Evolutionary conservation across 2,797 vertebrate species (phyloP), one percentile per base, ranked within the genome.

Genomic region (Threskiornis aethiopicus): DNA sequence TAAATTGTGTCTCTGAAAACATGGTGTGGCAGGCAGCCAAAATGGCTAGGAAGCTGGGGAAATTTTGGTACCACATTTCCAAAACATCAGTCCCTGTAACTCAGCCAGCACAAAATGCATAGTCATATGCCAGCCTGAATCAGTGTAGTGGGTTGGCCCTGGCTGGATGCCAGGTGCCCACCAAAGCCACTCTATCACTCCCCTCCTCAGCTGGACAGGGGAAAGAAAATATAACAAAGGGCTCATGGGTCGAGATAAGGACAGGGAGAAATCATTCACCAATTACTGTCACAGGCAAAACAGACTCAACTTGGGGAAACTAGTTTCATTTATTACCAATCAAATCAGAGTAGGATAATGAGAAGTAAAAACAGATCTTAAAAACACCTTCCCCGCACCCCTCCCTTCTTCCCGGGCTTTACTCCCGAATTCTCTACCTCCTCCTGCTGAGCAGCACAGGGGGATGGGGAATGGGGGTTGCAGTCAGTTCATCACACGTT

Each of bases 391-490:
- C 7, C 24, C n/a, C 2, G 11, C 16, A 59, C 24, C 24, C 11
- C 7, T 59, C 58, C 58, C 35, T 59, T 59, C 24, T 59, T 59
- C 11, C 35, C 5, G 2, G 35, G 35, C 35, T 26, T 59, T 8
- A 26, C 35, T 26, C 58, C 35, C 5, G 3, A 18, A 26, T 59
- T 26, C 58, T 59, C 25, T 59, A 26, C 24, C 35, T 25, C 7
- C 24, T 37, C 11, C 35, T 10, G 11, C 16, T 0, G 7, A 59
- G 58, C 2, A 2, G 35, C 5, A 1, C 35, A 59, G 14, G 16
- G 10, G 35, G 35, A 37, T 1, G 11, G 11, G 35, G 35, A 37
- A 59, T n/a, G 24, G 24, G 24, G 7, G 35, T 26, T 59, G 35
- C 2, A 3, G 16, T 37, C 58, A 26, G 58, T 37, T 26, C 35